Evolutionary conservation across 2,888 invertebrate species (phyloP), one percentile per base, ranked within the genome.

Genomic region (Apomyelois bistriatella): DNA sequence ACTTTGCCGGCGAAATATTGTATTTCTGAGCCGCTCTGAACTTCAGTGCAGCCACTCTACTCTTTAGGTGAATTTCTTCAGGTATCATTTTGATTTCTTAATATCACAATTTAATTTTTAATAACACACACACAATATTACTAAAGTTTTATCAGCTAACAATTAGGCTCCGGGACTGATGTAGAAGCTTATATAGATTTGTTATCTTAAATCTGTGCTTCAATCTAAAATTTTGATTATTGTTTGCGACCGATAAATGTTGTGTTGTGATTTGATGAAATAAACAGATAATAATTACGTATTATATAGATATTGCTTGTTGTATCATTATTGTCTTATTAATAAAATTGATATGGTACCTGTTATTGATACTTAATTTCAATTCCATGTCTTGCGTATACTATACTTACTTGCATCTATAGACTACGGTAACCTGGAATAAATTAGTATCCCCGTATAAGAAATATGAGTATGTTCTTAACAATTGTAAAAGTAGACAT

Each of bases 1-100:
- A 72, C 15, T 64, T 62, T 30, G 68, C 61, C 10, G 74, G 71
- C 0, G 64, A 48, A 37, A 78, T 67, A 48, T 67, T 62, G 47
- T 68, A 70, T 30, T 62, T 67, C 17, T 62, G 56, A 7, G 73
- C 72, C 9, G 77, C 72, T 54, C 63, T 68, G 30, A 64, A 53
- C 42, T 58, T 74, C n/a, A 79, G 55, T 3, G 53, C 58, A 12
- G 53, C 58, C n/a, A 68, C 59, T 42, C 75, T 70, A 13, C 61
- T 56, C 2, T 30, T 17, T 13, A 79, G 67, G 40, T 65, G 56
- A 48, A 64, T 53, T 49, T 70, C 60, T 47, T 70, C 66, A n/a
- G 59, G 47, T 68, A 67, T 22, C 51, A 52, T 52, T 43, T 32
- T 51, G 6, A 16, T 37, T 28, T 8, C 9, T 15, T 13, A 17